Evolutionary conservation across 2,888 invertebrate species (phyloP), one percentile per base, ranked within the genome.

Genomic region (Lydus trimaculatus): DNA sequence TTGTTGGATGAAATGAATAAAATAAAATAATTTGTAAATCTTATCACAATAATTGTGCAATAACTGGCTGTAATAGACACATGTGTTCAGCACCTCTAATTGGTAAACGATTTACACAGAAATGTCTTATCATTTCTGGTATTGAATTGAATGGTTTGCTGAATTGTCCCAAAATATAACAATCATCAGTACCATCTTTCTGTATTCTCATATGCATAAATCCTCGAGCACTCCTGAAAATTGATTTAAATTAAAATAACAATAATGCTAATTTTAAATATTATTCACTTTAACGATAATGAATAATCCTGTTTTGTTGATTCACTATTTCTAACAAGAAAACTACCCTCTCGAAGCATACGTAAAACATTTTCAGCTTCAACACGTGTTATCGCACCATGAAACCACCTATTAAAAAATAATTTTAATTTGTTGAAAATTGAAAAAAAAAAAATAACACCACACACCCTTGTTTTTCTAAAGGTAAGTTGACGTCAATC

Each of bases 141-240:
- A 98, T 96, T 63, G 92, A 93, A 61, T 92, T 91, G 84, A 98
- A 98, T 28, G 96, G 96, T 74, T 96, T 95, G 81, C 96, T 94
- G 83, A 97, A 97, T 82, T 95, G 94, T 6, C 98, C 98, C 77
- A 98, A 87, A 64, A 97, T 95, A 84, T 93, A 98, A 68, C 93
- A 92, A 69, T 94, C 94, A 15, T 90, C 87, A 65, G 91, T 90
- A 15, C 87, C 86, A 80, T 91, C 90, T 77, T 91, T 91, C 83
- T 95, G 94, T 73, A 98, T 98, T 78, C 97, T 91, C 94, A 98
- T 96, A 85, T 98, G 98, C 95, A 98, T 97, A 81, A 96, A 97
- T 62, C 98, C 97, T 81, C 95, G 91, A 64, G 95, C 94, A 82
- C 97, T 97, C 86, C 98, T 98, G 86, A 33, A 88, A 74, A 31